Evolutionary conservation across 2,113 vertebrate species (phyloP), one percentile per base, ranked within the genome.

Genomic region (Epinephelus cyanopodus): DNA sequence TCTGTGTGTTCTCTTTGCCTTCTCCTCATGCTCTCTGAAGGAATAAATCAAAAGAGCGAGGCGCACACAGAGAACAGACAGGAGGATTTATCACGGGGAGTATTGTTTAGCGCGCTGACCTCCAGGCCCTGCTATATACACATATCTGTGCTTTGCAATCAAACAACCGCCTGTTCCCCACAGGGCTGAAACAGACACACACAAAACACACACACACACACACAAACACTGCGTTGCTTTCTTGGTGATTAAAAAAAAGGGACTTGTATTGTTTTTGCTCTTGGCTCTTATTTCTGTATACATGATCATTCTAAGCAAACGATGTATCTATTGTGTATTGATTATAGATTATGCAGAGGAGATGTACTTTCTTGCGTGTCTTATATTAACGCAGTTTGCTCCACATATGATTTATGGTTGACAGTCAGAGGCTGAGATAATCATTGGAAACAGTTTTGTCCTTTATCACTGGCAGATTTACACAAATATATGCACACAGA

Each of bases 91-190:
- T 94, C 92, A 93, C 39, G n/a, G 84, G 65, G 83, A 89, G 83
- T 90, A 90, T 92, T 94, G 92, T 93, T 94, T 93, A 93, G 92
- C 72, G 21, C 64, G 6, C 83, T 93, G 90, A 94, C 92, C 93
- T 93, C 89, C 83, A 77, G 88, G 90, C 85, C 86, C 80, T 84
- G 81, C 82, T 88, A 73, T 84, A 92, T 83, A 87, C 91, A 92
- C 91, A 93, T 86, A 89, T 89, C 85, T 91, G 81, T 82, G 81
- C 82, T 83, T 67, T 82, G 77, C 90, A 88, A 91, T 92, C 89
- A 89, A 89, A 92, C 90, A 88, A 68, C 53, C 2, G 56, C 68
- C 80, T 79, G 71, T 74, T 71, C 86, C 86, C 82, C 83, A 52
- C 4, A n/a, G 60, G 73, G 66, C 70, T 80, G 47, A 77, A 81